Conservation (phyloP, 1,140 invertebrate genomes). For the Teleopsis dalmanni region DNA sequence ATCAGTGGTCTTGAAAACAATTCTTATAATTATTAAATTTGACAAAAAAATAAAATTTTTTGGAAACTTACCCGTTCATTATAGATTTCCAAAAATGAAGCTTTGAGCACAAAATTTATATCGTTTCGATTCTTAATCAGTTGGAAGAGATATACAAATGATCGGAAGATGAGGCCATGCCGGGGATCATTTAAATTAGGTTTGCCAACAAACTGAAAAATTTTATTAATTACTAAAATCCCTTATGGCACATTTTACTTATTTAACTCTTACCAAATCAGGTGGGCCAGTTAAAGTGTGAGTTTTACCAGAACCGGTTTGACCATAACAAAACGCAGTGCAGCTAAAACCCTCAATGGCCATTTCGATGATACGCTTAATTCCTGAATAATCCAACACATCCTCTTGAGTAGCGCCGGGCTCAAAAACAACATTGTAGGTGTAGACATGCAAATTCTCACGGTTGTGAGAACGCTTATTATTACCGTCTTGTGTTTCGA, state of each 20-base stretch:
- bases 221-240: too few species aligned
- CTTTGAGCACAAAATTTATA: constrained; percentile 78
- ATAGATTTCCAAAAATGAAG: constrained; percentile 92
- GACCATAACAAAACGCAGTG: constrained; percentile 92
- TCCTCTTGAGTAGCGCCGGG: constrained; percentile 75
- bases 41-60: too few species aligned
- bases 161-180: constrained; percentile 79
- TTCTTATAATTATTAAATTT: too few species aligned
- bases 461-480: constrained; percentile 37
- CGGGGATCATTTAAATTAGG: constrained; percentile 48
- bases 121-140: constrained; percentile 67
- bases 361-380: constrained; percentile 83
- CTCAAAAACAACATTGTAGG: constrained; percentile 85
- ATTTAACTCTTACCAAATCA: constrained; percentile 57
- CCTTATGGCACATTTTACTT: neutral
- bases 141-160: constrained; percentile 85
- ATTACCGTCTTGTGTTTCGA: constrained; percentile 43
- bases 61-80: constrained; percentile 81
- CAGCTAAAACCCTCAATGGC: constrained; percentile 87
- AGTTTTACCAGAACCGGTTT: constrained; percentile 95
- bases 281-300: constrained; percentile 90
- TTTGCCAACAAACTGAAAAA: constrained; percentile 30
- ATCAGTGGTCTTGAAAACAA: neutral
- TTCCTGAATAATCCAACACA: constrained; percentile 72
- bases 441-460: constrained; percentile 68